Evolutionary conservation across 2,888 invertebrate species (phyloP), one percentile per base, ranked within the genome.

Genomic region (Oscheius sp.): DNA sequence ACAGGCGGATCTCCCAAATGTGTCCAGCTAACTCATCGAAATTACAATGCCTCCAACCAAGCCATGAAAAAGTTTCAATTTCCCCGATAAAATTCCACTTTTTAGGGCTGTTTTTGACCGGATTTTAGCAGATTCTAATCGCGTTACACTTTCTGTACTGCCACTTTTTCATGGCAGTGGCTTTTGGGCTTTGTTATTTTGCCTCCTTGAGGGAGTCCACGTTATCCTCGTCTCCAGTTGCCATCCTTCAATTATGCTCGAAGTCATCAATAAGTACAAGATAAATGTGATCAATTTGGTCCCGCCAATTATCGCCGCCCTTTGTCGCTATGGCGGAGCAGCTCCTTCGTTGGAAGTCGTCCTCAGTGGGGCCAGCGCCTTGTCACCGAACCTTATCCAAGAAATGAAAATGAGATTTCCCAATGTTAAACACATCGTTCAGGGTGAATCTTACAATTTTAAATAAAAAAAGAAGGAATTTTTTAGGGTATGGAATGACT

Each of bases 121-220:
- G 9, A 70, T 83, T 9, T 61, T 74, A 0, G 56, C 21, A 1
- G 55, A 69, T 3, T 73, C 76, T 5, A 49, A 56, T 2, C 73
- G 74, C 27, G 72, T 76, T 18, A 86, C 84, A 0, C 59, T 86
- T 21, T 86, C 86, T 23, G 76, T 86, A 56, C 73, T 86, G 18
- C 86, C 86, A 1, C 86, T 86, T 63, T 79, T 82, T 71, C 86
- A 87, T 74, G 86, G 78, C 6, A 82, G 82, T 18, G 86, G 86
- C 12, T 86, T 86, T 61, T 86, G 86, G 86, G 85, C 85, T 0
- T 53, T 86, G 13, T 59, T 86, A 16, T 79, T 80, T 66, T 86
- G 83, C 29, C 74, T 86, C 9, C 72, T 86, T 7, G 80, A 81
- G 64, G 86, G 86, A n/a, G 84, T 86, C 25, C 81, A 83, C 53